A percentile compares a stretch with the other conserved stretches of the same genome.
Evolutionary conservation across 2,888 invertebrate species (phyloP).

Genomic region (Carterocephalus palaemon): DNA sequence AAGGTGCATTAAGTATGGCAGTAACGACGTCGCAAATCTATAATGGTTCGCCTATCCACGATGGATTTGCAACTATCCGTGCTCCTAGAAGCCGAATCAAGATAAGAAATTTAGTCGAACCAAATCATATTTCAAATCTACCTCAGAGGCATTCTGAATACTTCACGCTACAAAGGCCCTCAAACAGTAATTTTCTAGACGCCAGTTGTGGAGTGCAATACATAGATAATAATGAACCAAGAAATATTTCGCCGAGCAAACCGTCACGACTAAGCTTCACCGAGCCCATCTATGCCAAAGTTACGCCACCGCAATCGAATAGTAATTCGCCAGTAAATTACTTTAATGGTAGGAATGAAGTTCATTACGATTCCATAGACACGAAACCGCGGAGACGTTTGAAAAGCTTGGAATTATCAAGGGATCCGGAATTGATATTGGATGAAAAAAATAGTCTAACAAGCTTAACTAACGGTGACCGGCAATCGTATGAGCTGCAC

Average conservation of each 20-base stretch:
- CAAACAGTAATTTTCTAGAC: constrained; percentile 66
- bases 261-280: constrained; percentile 63
- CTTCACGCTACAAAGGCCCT: constrained; percentile 69
- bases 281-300: constrained; percentile 73
- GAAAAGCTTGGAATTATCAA: constrained; percentile 63
- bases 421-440: constrained; percentile 50
- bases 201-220: constrained; percentile 64
- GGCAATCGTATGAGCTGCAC: constrained; percentile 60
- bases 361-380: constrained; percentile 72
- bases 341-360: constrained; percentile 55
- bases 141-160: constrained; percentile 75
- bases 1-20: constrained; percentile 42
- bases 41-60: constrained; percentile 83
- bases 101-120: constrained; percentile 69
- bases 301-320: constrained; percentile 61
- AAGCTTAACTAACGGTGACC: constrained; percentile 65
- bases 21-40: constrained; percentile 68
- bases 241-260: constrained; percentile 43
- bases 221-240: constrained; percentile 47
- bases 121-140: constrained; percentile 62
- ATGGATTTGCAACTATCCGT: constrained; percentile 93
- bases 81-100: constrained; percentile 77
- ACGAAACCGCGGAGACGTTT: constrained; percentile 70
- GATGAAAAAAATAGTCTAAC: constrained; percentile 58
- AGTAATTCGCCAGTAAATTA: constrained; percentile 62